Evolutionary conservation across 2,888 invertebrate genomes (phyloP), one percentile per base, ranked within the genome.

Genomic region (Eumerus sabulonum): DNA sequence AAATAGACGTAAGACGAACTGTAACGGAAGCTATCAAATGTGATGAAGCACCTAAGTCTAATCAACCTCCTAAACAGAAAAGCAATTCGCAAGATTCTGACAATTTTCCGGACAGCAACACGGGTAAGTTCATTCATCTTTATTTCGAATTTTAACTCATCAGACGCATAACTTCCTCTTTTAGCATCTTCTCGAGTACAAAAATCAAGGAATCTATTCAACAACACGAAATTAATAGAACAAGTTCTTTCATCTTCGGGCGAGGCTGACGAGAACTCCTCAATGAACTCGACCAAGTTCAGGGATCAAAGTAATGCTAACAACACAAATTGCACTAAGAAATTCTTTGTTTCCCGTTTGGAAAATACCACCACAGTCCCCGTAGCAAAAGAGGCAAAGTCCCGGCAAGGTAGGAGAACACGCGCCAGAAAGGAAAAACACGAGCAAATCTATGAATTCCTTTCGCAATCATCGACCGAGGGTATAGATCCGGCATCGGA

Each of bases 361-460:
- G 70, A 66, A n/a, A 19, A 13, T 9, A 44, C 35, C 1, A 9
- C 7, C 1, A 1, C 12, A 0, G n/a, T 2, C 18, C 1, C 53
- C 0, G 40, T 60, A 50, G 12, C 54, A 1, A 16, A 3, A 40
- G 2, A 44, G 38, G 0, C 3, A 1, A 16, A 11, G 11, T 17
- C 9, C 0, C 3, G 11, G 3, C 71, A 66, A 7, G 14, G 1
- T 1, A 19, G 14, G 2, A 13, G 27, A 9, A 12, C 38, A 12
- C 40, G 51, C 0, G 42, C 17, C 13, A 59, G 9, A 16, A 13
- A 63, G 12, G 44, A 63, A 18, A 40, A 70, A 17, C 12, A 27
- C 1, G 81, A 79, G 0, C 71, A 64, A 0, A 60, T 88, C 5
- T 88, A 87, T 47, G 88, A 88, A 0, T 88, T 87, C 72, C 73